Conservation (phyloP, 2,888 invertebrate genomes). For the Perdita meconis region DNA sequence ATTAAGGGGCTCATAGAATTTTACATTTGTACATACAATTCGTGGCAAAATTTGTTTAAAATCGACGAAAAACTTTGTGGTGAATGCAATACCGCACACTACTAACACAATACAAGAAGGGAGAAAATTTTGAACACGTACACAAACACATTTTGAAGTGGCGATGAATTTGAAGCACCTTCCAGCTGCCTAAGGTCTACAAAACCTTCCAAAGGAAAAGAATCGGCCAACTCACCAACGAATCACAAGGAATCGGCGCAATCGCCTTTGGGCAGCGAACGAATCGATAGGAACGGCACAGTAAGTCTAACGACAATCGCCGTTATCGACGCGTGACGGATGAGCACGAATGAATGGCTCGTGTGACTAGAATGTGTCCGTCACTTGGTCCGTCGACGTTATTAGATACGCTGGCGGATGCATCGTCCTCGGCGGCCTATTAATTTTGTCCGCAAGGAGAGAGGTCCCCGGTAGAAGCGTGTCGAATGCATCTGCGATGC, state of each 20-base stretch:
- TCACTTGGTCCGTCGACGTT: slow-evolving; percentile 50
- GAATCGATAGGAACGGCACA: no score
- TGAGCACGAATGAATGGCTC: slow-evolving; percentile 33
- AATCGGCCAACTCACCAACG: slow-evolving; percentile 4
- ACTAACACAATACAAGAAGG: no score
- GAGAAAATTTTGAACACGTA: no score
- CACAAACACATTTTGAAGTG: no score
- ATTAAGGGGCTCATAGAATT: no score
- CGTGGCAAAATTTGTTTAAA: no score
- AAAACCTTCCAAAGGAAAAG: neutral
- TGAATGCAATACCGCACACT: no score
- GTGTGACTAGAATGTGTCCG: slow-evolving; percentile 34
- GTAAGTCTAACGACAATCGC: neutral
- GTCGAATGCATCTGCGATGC: slow-evolving; percentile 45
- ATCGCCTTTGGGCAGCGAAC: neutral
- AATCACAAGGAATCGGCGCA: neutral
- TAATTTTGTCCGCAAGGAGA: slow-evolving; percentile 58
- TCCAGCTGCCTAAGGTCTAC: no score
- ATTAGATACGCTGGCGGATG: slow-evolving; percentile 44
- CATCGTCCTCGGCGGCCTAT: slow-evolving; percentile 56
- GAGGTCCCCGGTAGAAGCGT: slow-evolving; percentile 27
- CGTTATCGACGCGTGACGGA: slow-evolving; percentile 41
- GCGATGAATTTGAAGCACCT: no score
- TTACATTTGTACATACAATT: no score
- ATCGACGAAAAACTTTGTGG: no score